Conservation (phyloP, 2,797 vertebrate genomes). For the Columba guinea region DNA sequence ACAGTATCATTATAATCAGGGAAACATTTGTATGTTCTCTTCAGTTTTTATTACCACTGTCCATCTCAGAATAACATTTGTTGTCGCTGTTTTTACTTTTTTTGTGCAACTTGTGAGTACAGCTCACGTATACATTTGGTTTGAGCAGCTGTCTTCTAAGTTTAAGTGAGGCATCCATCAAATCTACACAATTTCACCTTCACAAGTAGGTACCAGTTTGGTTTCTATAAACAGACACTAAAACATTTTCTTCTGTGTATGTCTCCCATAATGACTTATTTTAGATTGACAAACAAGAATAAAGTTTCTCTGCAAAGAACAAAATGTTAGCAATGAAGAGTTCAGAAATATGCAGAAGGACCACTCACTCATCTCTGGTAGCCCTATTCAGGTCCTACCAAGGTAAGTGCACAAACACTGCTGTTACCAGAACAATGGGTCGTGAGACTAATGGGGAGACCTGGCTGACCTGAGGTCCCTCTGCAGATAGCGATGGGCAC, state of each 20-base stretch:
- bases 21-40: background rate
- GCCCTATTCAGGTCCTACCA: background rate
- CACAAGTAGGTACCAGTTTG: background rate
- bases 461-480: background rate
- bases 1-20: background rate
- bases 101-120: background rate
- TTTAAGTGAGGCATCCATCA: slow-evolving; percentile 36
- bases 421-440: background rate
- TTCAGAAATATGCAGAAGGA: background rate
- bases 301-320: background rate
- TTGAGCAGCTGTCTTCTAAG: background rate
- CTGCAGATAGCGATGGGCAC: background rate
- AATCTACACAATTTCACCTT: background rate
- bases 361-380: background rate
- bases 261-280: background rate
- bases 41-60: background rate
- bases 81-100: background rate
- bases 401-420: background rate
- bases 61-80: slow-evolving; percentile 1
- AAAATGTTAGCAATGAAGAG: background rate
- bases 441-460: background rate
- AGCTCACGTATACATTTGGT: background rate
- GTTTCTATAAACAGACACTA: background rate
- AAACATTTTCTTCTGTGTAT: background rate
- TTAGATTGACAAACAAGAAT: background rate